Evolutionary conservation across 2,797 vertebrate genomes (phyloP).

Genomic region (Eutrigla gurnardus): DNA sequence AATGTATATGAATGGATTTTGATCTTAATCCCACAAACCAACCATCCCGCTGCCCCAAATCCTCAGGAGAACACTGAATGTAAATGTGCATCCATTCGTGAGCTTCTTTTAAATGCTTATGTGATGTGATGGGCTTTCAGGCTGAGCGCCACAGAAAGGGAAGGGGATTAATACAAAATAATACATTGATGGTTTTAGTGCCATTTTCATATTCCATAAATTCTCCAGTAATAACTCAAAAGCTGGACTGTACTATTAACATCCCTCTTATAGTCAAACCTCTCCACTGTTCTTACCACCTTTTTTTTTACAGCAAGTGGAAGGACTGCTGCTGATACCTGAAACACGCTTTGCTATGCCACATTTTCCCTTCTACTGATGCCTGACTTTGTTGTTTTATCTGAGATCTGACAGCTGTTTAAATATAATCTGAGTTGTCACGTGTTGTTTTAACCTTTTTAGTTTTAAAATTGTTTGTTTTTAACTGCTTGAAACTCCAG

Average conservation of each 20-base stretch:
- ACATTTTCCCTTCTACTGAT: neutral
- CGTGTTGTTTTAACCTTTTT: constrained; percentile 9
- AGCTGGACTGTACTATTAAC: neutral
- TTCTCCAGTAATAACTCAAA: neutral
- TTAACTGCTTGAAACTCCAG: constrained; percentile 9
- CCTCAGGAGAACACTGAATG: neutral
- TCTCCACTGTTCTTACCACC: neutral
- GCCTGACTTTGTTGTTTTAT: neutral
- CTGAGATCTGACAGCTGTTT: neutral
- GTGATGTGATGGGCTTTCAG: too few species aligned
- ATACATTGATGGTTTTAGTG: too few species aligned
- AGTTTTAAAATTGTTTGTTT: neutral
- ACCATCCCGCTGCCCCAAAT: neutral
- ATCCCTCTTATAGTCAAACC: neutral
- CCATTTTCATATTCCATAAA: too few species aligned
- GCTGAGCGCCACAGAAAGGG: too few species aligned
- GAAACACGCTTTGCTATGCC: neutral
- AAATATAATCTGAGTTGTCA: neutral
- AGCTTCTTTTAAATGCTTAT: too few species aligned
- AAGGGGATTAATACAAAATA: too few species aligned
- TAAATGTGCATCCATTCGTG: neutral
- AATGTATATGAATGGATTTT: neutral
- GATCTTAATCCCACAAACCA: neutral
- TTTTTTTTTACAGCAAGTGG: neutral
- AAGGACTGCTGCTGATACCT: constrained; percentile 2